These are phyloP conservation scores for Ahaetulla prasina DNA, from an alignment of 2,113 vertebrate genomes.

Conservation along the genomic window DNA sequence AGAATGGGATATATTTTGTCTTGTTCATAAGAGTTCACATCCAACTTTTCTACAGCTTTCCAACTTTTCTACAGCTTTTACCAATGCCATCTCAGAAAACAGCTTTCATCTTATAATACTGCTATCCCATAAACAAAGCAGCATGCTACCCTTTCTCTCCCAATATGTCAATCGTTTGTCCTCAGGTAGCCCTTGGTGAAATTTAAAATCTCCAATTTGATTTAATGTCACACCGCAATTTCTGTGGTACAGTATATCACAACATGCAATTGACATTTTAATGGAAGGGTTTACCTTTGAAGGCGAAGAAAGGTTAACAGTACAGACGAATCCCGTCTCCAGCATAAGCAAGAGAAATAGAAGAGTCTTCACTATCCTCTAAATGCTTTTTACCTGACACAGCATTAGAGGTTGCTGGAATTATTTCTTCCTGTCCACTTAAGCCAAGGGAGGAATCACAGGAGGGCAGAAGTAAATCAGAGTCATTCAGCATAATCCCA, in stretches of 20 bases:
- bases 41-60: not conserved
- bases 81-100: not conserved
- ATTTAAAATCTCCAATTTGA: not conserved
- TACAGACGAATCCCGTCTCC: constrained; percentile 19
- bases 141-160: not conserved
- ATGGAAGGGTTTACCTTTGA: constrained; percentile 10
- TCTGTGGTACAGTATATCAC: not conserved
- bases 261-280: not conserved
- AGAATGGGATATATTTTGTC: not conserved
- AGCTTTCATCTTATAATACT: not conserved
- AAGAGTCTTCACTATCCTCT: constrained; percentile 7
- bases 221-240: not conserved
- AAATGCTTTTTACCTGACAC: constrained; percentile 62
- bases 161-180: not conserved
- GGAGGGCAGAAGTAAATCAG: constrained; percentile 45
- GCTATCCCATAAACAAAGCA: not conserved
- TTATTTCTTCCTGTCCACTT: constrained; percentile 26
- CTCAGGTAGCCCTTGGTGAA: not conserved
- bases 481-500: constrained; percentile 58
- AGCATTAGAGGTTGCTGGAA: constrained; percentile 31
- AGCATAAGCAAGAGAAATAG: constrained; percentile 20
- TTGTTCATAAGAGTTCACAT: not conserved
- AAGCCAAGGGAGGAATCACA: constrained; percentile 35
- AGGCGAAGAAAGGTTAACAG: constrained; percentile 28
- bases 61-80: not conserved